These are phyloP conservation scores for Parnassius glacialis DNA, from an alignment of 2,888 invertebrate species.

Conservation along the genomic window DNA sequence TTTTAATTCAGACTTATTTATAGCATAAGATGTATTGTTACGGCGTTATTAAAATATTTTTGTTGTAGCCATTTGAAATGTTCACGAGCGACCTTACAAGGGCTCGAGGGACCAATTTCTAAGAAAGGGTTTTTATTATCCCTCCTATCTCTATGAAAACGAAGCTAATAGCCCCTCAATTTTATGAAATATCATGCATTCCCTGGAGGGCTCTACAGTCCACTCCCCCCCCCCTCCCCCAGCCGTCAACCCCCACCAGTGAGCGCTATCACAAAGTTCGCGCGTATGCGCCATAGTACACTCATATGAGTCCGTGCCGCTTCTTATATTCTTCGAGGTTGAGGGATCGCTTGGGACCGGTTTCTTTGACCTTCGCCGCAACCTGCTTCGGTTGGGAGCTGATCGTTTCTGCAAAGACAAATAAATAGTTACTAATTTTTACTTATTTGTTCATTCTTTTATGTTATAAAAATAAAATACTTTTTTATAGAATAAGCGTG, in stretches of 20 bases:
- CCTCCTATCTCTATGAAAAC: too few relatives aligned
- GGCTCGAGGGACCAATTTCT: slow-evolving; percentile 7
- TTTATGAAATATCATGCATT: too few relatives aligned
- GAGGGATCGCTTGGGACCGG: slow-evolving; percentile 90
- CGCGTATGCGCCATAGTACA: slow-evolving; percentile 24
- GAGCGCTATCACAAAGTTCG: slow-evolving; percentile 6
- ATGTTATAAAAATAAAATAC: too few relatives aligned
- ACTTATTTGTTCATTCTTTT: too few relatives aligned
- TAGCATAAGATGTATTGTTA: not conserved
- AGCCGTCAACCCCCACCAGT: slow-evolving; percentile 20
- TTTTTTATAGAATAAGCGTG: too few relatives aligned
- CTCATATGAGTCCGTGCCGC: slow-evolving; percentile 92
- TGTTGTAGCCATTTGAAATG: too few relatives aligned
- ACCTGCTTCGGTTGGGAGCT: slow-evolving; percentile 88
- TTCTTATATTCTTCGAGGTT: slow-evolving; percentile 97
- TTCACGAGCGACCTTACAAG: not conserved
- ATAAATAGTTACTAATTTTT: too few relatives aligned
- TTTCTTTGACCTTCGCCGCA: slow-evolving; percentile 85
- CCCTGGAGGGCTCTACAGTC: not conserved
- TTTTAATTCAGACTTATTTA: not conserved
- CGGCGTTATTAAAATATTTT: not conserved
- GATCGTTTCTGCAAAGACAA: slow-evolving; percentile 80
- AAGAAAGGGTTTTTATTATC: too few relatives aligned
- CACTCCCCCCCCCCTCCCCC: not conserved
- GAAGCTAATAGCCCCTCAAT: too few relatives aligned